Evolutionary conservation across 2,797 vertebrate genomes (phyloP).

Genomic region (Pyrrhura leucotis): DNA sequence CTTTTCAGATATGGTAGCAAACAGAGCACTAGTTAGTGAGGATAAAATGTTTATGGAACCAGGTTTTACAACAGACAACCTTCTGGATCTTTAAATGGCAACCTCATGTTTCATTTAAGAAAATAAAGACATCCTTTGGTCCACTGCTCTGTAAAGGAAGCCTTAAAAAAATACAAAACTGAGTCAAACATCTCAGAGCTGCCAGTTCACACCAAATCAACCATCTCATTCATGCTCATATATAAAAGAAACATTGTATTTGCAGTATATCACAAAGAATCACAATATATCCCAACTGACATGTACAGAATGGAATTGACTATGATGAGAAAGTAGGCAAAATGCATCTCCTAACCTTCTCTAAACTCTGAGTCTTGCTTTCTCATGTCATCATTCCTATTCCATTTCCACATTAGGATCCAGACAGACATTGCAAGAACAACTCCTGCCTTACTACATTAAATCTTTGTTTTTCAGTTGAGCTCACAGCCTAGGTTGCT

Average conservation of each 20-base stretch:
- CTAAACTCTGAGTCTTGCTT: background rate
- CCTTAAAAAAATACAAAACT: background rate
- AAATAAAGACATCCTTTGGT: background rate
- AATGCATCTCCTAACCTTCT: background rate
- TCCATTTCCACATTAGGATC: background rate
- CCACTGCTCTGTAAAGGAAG: background rate
- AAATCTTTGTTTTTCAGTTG: background rate
- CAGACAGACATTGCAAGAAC: background rate
- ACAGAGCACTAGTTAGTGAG: background rate
- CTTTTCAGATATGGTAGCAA: background rate
- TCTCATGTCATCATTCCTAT: background rate
- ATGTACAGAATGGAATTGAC: background rate
- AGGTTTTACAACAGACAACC: background rate
- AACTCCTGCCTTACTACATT: background rate
- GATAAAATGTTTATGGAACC: background rate
- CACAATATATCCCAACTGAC: background rate
- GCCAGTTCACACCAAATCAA: background rate
- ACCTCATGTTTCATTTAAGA: background rate
- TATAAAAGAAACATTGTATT: background rate
- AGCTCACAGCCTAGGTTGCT: background rate
- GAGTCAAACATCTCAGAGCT: background rate
- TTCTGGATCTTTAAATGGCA: background rate
- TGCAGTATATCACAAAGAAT: background rate
- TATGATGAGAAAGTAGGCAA: background rate
- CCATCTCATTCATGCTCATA: background rate